A percentile compares a stretch with the other conserved stretches of the same genome.
Evolutionary conservation across 2,888 invertebrate species (phyloP).

Genomic region (Drosophila leonis): DNA sequence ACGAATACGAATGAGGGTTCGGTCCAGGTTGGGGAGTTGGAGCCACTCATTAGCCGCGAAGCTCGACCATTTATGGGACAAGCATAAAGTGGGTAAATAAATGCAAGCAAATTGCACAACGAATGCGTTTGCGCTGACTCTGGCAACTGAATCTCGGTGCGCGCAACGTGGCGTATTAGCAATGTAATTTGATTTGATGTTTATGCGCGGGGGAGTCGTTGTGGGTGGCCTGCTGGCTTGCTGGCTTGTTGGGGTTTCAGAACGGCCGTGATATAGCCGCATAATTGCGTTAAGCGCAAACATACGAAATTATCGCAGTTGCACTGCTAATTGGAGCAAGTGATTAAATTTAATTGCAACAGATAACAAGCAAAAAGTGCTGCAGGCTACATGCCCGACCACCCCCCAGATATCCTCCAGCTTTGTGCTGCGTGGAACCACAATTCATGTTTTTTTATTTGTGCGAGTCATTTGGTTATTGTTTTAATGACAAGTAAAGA

Average conservation of each 20-base stretch:
- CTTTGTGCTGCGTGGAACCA: background rate
- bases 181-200: constrained; percentile 79
- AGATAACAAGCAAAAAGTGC: constrained; percentile 53
- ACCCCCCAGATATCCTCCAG: constrained; percentile 2
- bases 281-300: constrained; percentile 68
- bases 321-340: constrained; percentile 74
- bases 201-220: constrained; percentile 47
- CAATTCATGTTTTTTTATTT: constrained; percentile 10
- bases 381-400: constrained; percentile 5
- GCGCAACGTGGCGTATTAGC: constrained; percentile 74
- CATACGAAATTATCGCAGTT: constrained; percentile 64
- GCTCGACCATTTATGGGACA: constrained; percentile 49
- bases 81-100: constrained; percentile 44
- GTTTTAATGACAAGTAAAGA: constrained; percentile 22
- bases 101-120: constrained; percentile 70
- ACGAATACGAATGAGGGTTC: constrained; percentile 24
- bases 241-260: constrained; percentile 4
- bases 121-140: constrained; percentile 51
- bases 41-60: constrained; percentile 56
- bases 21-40: constrained; percentile 10
- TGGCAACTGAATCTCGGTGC: constrained; percentile 17
- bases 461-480: constrained; percentile 38
- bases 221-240: background rate
- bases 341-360: constrained; percentile 74
- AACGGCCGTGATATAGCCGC: constrained; percentile 41